Percentiles rank a stretch among this genome's conserved stretches.
These are phyloP conservation scores for Itoplectis maculator DNA, from an alignment of 2,888 invertebrate genomes.

Conservation along the genomic window DNA sequence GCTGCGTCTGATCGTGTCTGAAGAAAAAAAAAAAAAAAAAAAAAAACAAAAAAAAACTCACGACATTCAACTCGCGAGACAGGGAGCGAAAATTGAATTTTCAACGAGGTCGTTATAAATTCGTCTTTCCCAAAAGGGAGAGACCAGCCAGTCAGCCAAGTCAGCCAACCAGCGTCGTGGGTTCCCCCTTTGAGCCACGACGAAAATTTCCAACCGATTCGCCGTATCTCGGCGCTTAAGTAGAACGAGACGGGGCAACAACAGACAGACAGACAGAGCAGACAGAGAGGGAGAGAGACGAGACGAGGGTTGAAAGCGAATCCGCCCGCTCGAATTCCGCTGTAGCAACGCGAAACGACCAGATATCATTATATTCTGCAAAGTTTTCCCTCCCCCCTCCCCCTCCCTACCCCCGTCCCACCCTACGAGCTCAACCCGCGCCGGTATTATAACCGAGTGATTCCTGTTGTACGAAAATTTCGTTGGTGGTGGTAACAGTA, in stretches of 20 bases:
- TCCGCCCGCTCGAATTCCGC: constrained; percentile 47
- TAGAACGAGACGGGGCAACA: too few relatives aligned
- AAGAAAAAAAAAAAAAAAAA: not conserved
- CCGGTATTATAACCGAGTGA: constrained; percentile 59
- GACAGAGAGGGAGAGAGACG: not conserved
- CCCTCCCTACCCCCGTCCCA: too few relatives aligned
- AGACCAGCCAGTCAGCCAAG: too few relatives aligned
- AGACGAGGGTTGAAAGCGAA: constrained; percentile 29
- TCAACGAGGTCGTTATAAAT: constrained; percentile 22
- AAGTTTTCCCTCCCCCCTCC: constrained; percentile 35
- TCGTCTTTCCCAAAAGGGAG: not conserved
- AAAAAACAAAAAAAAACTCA: not conserved
- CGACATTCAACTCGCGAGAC: constrained; percentile 15
- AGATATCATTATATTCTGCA: constrained; percentile 61
- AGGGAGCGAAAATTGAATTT: constrained; percentile 40
- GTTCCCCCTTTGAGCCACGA: too few relatives aligned
- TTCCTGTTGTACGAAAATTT: constrained; percentile 69
- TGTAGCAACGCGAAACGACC: constrained; percentile 49
- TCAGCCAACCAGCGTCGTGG: too few relatives aligned
- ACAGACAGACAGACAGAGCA: too few relatives aligned
- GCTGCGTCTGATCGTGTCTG: not conserved
- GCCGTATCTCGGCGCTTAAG: not conserved
- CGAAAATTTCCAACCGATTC: not conserved
- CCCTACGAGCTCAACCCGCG: too few relatives aligned
- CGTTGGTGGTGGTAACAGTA: constrained; percentile 47